Conservation (phyloP, 2,797 vertebrate genomes). For the Scolopax bukidnonensis region DNA sequence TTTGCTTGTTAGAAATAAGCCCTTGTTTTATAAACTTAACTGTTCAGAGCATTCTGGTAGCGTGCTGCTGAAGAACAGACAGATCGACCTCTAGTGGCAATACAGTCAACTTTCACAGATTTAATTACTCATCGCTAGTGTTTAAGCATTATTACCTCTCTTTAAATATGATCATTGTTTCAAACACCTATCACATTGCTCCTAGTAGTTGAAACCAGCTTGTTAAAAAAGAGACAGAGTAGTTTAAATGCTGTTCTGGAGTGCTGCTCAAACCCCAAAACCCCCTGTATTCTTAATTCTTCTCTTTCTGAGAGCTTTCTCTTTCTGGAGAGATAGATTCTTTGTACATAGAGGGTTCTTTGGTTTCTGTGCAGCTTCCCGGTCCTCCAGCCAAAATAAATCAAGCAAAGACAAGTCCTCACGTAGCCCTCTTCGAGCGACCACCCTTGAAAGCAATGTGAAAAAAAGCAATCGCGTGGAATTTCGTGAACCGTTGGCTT, state of each 20-base stretch:
- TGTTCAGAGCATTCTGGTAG: neutral
- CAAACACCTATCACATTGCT: neutral
- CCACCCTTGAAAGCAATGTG: slow-evolving; percentile 91
- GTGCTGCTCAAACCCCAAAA: neutral
- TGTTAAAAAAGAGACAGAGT: neutral
- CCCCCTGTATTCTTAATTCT: neutral
- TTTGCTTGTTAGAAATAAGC: neutral
- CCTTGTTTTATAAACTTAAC: neutral
- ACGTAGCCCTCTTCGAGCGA: slow-evolving; percentile 89
- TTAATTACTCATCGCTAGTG: neutral
- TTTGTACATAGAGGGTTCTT: slow-evolving; percentile 63
- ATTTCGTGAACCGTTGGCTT: slow-evolving; percentile 87
- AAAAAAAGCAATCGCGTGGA: slow-evolving; percentile 84
- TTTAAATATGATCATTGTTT: neutral
- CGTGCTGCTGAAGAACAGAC: neutral
- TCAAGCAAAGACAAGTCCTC: slow-evolving; percentile 88
- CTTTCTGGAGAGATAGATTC: slow-evolving; percentile 73
- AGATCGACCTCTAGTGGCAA: slow-evolving; percentile 31
- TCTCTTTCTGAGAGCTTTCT: neutral
- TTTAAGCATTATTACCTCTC: neutral
- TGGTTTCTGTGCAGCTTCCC: slow-evolving; percentile 74
- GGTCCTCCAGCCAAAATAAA: slow-evolving; percentile 77
- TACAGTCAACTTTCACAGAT: neutral
- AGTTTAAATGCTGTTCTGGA: neutral
- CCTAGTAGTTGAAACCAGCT: neutral